Base-by-base conservation (phyloP, 92 coral and sea anemone species). In the Porites divaricata region DNA sequence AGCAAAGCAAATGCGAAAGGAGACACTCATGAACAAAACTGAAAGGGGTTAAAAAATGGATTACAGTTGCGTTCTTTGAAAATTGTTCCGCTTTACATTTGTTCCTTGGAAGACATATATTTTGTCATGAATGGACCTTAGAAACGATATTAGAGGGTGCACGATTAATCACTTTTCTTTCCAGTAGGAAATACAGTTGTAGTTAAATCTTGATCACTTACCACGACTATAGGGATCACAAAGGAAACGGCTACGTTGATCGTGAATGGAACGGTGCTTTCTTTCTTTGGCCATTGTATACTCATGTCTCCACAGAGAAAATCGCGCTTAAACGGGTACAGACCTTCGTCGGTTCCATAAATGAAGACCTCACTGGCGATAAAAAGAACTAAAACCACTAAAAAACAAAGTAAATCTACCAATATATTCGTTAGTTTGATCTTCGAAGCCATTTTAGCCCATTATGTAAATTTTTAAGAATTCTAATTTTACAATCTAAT, bases 291-390 rank as follows among this genome's bases (percentile, higher is more conserved):
- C 73, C 72, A 74, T 13, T 67, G 66, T 20, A 88, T 88, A 48
- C 83, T 75, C 51, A 49, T 64, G 70, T 88, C 91, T 28, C 62
- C 70, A 35, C 91, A 88, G 49, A 88, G 52, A 81, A 88, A 88
- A 45, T 85, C 88, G 54, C 73, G 77, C 52, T 88, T 77, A 61
- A 62, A 54, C 0, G 91, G 91, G 66, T 70, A 80, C 52, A 80
- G n/a, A 9, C 76, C 76, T 21, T 53, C 54, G n/a, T 23, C 53
- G 0, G 76, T 67, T 9, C 76, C 76, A 20, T 77, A 77, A 1
- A 63, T 14, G 15, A 48, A 24, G 41, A 45, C 63, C 21, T 77
- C 20, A 17, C 21, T n/a, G 9, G 63, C 81, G 1, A 77, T 11
- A 21, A 45, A 77, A 63, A 62, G n/a, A 14, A 22, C 25, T 1